Percentiles rank a stretch among this genome's conserved stretches.
Conservation (phyloP, 2,888 invertebrate genomes). For the Tineola bisselliella region DNA sequence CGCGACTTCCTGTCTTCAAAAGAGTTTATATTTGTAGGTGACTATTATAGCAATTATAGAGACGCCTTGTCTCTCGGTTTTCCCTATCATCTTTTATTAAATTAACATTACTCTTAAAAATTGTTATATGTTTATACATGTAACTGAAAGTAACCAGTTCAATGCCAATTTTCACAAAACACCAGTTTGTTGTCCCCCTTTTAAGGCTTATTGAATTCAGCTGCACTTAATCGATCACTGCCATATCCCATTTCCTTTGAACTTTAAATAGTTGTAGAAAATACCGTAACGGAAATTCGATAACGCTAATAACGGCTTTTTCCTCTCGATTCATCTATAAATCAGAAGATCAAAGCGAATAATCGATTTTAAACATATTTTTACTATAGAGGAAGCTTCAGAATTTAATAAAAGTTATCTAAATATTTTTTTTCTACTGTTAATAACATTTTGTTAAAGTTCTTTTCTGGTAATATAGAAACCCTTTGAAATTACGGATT, state of each 20-base stretch:
- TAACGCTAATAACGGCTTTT: constrained; percentile 12
- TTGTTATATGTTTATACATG: background rate
- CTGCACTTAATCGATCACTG: constrained; percentile 19
- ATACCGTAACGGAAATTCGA: constrained; percentile 14
- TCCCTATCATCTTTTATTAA: too few relatives aligned
- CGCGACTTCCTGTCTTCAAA: background rate
- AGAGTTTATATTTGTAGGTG: background rate
- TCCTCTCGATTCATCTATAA: constrained; percentile 16
- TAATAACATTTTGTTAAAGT: constrained; percentile 1
- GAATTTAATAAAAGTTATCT: background rate
- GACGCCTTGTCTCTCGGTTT: background rate
- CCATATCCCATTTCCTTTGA: constrained; percentile 17
- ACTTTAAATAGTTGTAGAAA: constrained; percentile 16
- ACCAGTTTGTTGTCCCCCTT: background rate
- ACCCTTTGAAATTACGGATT: constrained; percentile 31
- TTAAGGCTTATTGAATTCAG: background rate
- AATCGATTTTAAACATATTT: background rate
- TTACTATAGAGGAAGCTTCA: background rate
- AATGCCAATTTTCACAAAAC: background rate
- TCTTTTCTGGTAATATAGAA: constrained; percentile 27
- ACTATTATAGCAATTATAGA: background rate
- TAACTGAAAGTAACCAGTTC: background rate
- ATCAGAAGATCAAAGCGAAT: background rate
- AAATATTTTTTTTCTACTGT: background rate
- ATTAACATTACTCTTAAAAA: too few relatives aligned